Base-by-base conservation (phyloP, 2,113 vertebrate species). In the Morphnarchus princeps region DNA sequence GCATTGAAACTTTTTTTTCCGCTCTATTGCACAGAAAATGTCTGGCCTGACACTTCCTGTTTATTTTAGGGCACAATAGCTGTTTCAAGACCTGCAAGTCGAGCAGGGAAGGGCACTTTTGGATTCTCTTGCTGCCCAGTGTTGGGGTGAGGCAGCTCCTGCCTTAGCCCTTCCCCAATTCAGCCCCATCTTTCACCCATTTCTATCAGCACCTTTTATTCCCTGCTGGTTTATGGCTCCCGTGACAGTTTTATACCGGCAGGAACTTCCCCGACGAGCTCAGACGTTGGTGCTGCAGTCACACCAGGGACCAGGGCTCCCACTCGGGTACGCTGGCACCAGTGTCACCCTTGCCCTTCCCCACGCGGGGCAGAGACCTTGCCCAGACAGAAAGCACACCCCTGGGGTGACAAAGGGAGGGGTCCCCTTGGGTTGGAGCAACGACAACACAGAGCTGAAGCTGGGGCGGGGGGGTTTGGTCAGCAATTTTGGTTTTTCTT, bases 231-330 rank as follows among this genome's bases (percentile, higher is more conserved):
- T 45, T 13, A 14, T 2, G 54, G n/a, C 45, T 70, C 45, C 70
- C 2, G 2, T 36, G 21, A 40, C 32, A 49, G 70, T 52, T 52
- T 58, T 6, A 11, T 4, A 6, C 15, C 2, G 0, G 7, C 0
- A 2, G 43, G 29, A 52, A 7, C 24, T 52, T 28, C 58, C n/a
- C 19, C 52, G 6, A 0, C 17, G 38, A 61, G 29, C n/a, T 67
- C n/a, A 15, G 61, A 7, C 6, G 7, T 15, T 0, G 3, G 26
- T 0, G 36, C 40, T 0, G 31, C 81, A 10, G 17, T 2, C 0
- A 13, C 47, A 0, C 9, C 0, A 2, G 29, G 52, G 24, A 76
- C 7, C 42, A 2, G 9, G 20, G 57, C 25, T 72, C 62, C n/a
- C 47, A 0, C 36, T 11, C 3, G 0, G 28, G 9, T 2, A 4